These are phyloP conservation scores for Pogonophryne albipinna DNA, from an alignment of 2,797 vertebrate species.

Conservation along the genomic window DNA sequence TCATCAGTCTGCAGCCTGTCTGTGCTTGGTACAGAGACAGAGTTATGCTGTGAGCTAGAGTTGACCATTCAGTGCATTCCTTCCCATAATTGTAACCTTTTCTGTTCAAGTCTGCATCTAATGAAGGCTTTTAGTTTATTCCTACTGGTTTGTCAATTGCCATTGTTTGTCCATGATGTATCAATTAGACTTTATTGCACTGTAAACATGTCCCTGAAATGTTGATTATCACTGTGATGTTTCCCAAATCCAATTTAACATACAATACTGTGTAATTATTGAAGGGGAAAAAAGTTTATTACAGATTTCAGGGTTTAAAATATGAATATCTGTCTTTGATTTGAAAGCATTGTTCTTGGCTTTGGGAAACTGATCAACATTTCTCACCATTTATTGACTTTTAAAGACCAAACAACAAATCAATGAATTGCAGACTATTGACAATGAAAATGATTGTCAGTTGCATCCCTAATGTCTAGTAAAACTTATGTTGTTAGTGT, in stretches of 20 bases:
- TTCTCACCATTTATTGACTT: too few relatives aligned
- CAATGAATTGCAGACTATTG: too few relatives aligned
- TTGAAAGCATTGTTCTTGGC: too few relatives aligned
- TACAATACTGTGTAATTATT: too few relatives aligned
- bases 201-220: conserved; percentile 13
- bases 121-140: conserved; percentile 29
- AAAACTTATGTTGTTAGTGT: neutral
- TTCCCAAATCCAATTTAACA: neutral
- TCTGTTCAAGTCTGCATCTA: conserved; percentile 26
- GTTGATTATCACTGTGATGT: neutral
- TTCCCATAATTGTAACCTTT: conserved; percentile 33
- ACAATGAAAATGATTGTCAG: too few relatives aligned
- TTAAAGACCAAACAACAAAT: too few relatives aligned
- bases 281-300: too few relatives aligned
- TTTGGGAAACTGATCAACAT: too few relatives aligned
- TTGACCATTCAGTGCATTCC: conserved; percentile 56
- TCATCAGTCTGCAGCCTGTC: conserved; percentile 38
- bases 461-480: neutral
- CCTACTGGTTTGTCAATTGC: conserved; percentile 11
- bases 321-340: too few relatives aligned
- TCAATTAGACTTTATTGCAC: conserved; percentile 3
- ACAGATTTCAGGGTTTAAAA: too few relatives aligned
- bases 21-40: conserved; percentile 66
- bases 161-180: neutral
- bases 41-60: conserved; percentile 48